These are phyloP conservation scores for Perizoma flavofasciatum DNA, from an alignment of 2,888 invertebrate species.

Conservation along the genomic window DNA sequence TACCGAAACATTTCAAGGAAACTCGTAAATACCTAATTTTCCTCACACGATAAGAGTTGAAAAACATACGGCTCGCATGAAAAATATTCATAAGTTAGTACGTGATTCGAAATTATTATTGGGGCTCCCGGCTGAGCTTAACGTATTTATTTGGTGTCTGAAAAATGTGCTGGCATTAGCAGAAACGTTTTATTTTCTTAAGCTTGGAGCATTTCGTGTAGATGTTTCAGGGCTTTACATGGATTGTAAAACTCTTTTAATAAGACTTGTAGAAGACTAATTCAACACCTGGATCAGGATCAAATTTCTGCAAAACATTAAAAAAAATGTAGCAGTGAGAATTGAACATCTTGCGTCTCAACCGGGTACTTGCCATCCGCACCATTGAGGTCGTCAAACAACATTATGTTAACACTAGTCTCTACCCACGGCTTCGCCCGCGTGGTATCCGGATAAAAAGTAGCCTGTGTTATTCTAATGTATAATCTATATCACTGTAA, in stretches of 20 bases:
- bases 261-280: too few species aligned
- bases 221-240: slow-evolving; percentile 8
- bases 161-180: slow-evolving; percentile 29
- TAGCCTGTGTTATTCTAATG: too few species aligned
- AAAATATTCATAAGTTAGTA: slow-evolving; percentile 53
- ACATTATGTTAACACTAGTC: too few species aligned
- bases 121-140: slow-evolving; percentile 32
- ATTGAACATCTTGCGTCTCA: too few species aligned
- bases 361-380: too few species aligned
- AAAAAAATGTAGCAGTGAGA: too few species aligned
- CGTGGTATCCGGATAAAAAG: too few species aligned
- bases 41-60: slow-evolving; percentile 30
- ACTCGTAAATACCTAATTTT: slow-evolving; percentile 20
- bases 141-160: slow-evolving; percentile 34
- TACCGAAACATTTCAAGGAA: not conserved
- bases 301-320: too few species aligned
- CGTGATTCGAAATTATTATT: slow-evolving; percentile 56
- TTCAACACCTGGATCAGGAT: too few species aligned
- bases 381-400: too few species aligned
- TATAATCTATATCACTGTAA: too few species aligned
- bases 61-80: slow-evolving; percentile 38
- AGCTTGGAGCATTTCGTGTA: slow-evolving; percentile 15
- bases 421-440: too few species aligned
- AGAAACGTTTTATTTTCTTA: slow-evolving; percentile 27
- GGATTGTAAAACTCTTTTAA: slow-evolving; percentile 1